A percentile compares a stretch with the other conserved stretches of the same genome.
phyloP scores from a whole-genome alignment of 23 tunicate species.

The Ciona savignyi region DNA sequence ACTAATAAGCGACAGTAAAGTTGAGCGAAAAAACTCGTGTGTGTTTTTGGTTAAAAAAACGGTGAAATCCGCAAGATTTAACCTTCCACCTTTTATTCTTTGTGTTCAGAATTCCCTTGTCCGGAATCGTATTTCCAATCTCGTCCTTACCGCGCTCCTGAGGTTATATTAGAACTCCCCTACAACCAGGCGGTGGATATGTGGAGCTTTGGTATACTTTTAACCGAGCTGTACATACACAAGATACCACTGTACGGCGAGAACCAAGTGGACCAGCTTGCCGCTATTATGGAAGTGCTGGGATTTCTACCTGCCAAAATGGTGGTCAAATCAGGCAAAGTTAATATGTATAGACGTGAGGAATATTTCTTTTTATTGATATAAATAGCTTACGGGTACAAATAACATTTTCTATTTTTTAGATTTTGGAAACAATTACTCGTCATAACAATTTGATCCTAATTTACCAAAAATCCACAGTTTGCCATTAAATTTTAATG shows the following conservation, averaged over 20 bases:
- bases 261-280: not conserved
- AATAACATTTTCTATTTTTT: too few relatives aligned
- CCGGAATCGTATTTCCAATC: not conserved
- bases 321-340: not conserved
- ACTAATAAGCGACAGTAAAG: too few relatives aligned
- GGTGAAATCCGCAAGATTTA: too few relatives aligned
- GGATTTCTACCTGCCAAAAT: not conserved
- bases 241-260: not conserved
- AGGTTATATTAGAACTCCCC: not conserved
- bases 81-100: too few relatives aligned
- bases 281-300: not conserved
- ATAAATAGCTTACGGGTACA: too few relatives aligned
- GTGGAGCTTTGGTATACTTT: not conserved
- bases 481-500: too few relatives aligned
- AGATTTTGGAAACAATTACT: too few relatives aligned
- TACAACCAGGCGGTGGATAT: not conserved
- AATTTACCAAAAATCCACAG: too few relatives aligned
- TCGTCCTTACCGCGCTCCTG: not conserved
- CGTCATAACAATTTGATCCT: too few relatives aligned
- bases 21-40: too few relatives aligned
- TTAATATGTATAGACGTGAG: not conserved
- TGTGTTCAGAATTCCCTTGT: not conserved
- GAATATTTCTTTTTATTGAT: too few relatives aligned
- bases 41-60: too few relatives aligned
- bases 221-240: not conserved